Percentiles rank a stretch among this genome's conserved stretches.
phyloP scores from a whole-genome alignment of 2,888 invertebrate genomes.

The Aporophyla lueneburgensis region DNA sequence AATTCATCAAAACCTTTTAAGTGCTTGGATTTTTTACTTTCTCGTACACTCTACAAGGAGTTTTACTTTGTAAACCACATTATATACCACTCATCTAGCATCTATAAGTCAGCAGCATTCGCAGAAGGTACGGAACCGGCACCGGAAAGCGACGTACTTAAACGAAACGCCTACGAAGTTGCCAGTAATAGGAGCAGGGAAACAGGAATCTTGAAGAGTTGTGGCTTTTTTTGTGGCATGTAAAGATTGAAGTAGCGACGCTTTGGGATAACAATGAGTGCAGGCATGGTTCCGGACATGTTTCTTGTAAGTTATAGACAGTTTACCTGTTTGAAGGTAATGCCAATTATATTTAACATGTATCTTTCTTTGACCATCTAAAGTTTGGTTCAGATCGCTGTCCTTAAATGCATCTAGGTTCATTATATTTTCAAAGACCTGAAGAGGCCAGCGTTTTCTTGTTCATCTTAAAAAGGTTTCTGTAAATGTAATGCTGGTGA shows the following conservation, averaged over 20 bases:
- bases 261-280: constrained; percentile 6
- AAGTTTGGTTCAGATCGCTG: background rate
- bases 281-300: background rate
- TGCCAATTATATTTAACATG: background rate
- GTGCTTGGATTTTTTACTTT: background rate
- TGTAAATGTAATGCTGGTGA: background rate
- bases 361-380: background rate
- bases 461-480: background rate
- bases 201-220: constrained; percentile 48
- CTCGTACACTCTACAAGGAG: background rate
- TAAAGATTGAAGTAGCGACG: constrained; percentile 2
- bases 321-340: background rate
- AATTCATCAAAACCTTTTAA: background rate
- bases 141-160: constrained; percentile 71
- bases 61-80: too few relatives aligned
- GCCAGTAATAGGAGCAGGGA: constrained; percentile 70
- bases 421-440: background rate
- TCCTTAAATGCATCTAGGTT: background rate
- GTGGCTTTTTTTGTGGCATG: constrained; percentile 24
- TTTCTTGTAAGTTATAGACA: background rate
- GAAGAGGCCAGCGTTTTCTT: background rate
- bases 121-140: constrained; percentile 28
- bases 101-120: constrained; percentile 17
- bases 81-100: constrained; percentile 45
- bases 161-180: constrained; percentile 70